Conservation (phyloP, 1,140 invertebrate species). For the Polypedilum vanderplanki region DNA sequence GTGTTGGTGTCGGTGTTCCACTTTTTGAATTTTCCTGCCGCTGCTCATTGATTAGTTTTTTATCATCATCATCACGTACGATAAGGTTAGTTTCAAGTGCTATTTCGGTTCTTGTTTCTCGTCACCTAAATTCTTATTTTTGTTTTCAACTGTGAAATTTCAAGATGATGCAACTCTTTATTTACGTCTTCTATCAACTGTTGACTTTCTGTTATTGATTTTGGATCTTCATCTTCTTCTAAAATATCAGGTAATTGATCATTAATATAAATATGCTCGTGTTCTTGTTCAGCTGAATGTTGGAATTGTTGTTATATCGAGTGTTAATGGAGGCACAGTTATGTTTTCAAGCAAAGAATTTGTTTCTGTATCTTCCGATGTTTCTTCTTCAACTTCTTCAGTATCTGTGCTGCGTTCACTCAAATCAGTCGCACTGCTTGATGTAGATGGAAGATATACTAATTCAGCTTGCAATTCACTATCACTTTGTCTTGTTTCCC, state of each 20-base stretch:
- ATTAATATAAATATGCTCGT: background rate
- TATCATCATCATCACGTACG: background rate
- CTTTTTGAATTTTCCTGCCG: background rate
- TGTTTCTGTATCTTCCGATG: slow-evolving; percentile 18
- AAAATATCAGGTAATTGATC: slow-evolving; percentile 3
- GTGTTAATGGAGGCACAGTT: background rate
- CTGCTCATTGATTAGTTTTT: slow-evolving; percentile 21
- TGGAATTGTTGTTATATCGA: background rate
- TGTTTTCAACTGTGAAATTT: background rate
- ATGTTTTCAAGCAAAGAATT: slow-evolving; percentile 22
- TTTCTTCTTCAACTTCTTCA: background rate
- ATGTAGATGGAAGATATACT: slow-evolving; percentile 11
- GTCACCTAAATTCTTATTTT: background rate
- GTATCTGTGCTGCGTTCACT: background rate
- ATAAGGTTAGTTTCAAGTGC: background rate
- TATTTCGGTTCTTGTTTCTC: background rate
- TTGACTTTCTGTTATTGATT: background rate
- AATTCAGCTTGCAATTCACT: slow-evolving; percentile 24
- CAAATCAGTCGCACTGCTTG: slow-evolving; percentile 3
- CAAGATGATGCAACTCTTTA: slow-evolving; percentile 23
- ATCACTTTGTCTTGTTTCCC: background rate
- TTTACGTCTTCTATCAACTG: slow-evolving; percentile 9
- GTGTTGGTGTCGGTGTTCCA: background rate
- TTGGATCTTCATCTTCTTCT: slow-evolving; percentile 19
- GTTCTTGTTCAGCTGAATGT: background rate